Evolutionary conservation across 2,888 invertebrate genomes (phyloP), one percentile per base, ranked within the genome.

Genomic region (Bembecia ichneumoniformis): DNA sequence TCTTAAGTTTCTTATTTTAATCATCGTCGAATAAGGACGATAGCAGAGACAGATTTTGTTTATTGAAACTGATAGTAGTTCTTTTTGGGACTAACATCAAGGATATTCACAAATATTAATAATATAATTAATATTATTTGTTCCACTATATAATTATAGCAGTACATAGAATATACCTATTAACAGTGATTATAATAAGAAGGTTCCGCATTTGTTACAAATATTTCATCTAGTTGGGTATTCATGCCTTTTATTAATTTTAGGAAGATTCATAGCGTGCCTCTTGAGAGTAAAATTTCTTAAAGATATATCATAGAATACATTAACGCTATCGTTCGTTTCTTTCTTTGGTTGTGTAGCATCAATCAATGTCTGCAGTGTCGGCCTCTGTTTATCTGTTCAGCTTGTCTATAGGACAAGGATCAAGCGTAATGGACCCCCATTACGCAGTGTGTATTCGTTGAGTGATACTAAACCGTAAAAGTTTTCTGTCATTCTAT

Each of bases 281-380:
- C 20, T 7, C n/a, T 28, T 5, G 20, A 28, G 7, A 7, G 20
- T 4, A 28, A 28, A 28, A 3, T 28, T 17, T 28, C 20, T 28
- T 20, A 20, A 20, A 63, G 62, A 66, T 68, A 64, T 62, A 65
- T 58, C 60, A 55, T 55, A 47, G 56, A 58, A 67, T 66, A 66
- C 63, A 62, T 66, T 61, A 59, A 56, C 63, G 67, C 65, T 71
- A 69, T 69, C 68, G 62, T 60, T 69, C 68, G 62, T 60, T 63
- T 56, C 62, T 54, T 62, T 59, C 57, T 60, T 59, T 55, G 49
- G 48, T 62, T 62, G 57, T 56, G 60, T 56, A 58, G 60, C 76
- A 82, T 84, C 80, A 77, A 82, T 83, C 82, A 80, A 74, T 80
- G 81, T 82, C 77, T 69, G 61, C 56, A 60, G 59, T 62, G 59